A percentile compares a stretch with the other conserved stretches of the same genome.
Evolutionary conservation across 2,888 invertebrate genomes (phyloP).

Genomic region (Synergus japonicus): DNA sequence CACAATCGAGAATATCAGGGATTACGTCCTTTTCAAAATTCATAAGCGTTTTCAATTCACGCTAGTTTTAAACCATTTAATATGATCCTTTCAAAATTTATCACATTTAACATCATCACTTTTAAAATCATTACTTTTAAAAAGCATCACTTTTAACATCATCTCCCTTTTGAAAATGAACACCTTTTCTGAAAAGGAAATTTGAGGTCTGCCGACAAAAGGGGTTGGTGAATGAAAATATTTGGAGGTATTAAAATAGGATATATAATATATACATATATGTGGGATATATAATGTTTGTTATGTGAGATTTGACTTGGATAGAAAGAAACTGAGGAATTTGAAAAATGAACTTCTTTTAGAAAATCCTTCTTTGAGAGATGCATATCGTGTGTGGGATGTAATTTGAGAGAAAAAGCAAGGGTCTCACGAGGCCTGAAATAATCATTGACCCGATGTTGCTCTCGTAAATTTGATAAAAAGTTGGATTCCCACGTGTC

Average conservation of each 20-base stretch:
- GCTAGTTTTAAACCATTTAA: background rate
- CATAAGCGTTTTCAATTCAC: conserved; percentile 2
- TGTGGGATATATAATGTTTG: background rate
- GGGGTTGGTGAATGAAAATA: conserved; percentile 1
- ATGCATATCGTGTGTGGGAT: background rate
- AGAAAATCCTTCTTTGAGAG: background rate
- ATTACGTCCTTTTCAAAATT: conserved; percentile 22
- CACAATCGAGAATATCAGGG: conserved; percentile 12
- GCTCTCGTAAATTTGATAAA: conserved; percentile 59
- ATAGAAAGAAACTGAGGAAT: background rate
- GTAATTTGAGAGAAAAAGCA: conserved; percentile 23
- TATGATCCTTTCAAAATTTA: conserved; percentile 12
- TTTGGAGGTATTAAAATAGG: conserved; percentile 15
- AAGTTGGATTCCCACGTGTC: conserved; percentile 61
- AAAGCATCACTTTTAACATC: background rate
- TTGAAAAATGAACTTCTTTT: background rate
- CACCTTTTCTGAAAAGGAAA: conserved; percentile 4
- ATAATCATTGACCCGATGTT: background rate
- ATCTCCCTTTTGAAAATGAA: background rate
- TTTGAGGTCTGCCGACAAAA: conserved; percentile 1
- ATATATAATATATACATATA: background rate
- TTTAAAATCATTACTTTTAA: background rate
- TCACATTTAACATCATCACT: background rate
- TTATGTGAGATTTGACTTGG: background rate
- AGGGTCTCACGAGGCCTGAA: conserved; percentile 8